These are phyloP conservation scores for Eremobia ochroleuca DNA, from an alignment of 2,888 invertebrate species.

Conservation along the genomic window DNA sequence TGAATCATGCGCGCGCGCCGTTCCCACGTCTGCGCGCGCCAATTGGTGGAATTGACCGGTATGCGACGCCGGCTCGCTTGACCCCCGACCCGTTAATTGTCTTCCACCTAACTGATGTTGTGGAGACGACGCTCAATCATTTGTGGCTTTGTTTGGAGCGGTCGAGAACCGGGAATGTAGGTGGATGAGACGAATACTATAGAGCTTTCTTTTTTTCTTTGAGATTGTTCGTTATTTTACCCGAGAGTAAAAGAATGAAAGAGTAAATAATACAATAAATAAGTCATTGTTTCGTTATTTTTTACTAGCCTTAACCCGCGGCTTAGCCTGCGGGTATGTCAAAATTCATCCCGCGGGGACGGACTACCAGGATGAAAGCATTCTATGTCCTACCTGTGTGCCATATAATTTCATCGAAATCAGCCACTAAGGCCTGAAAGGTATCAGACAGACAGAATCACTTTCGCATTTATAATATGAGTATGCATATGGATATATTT, in stretches of 20 bases:
- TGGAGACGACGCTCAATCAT: constrained; percentile 60
- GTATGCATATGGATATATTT: background rate
- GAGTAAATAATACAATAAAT: too few relatives aligned
- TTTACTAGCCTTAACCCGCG: background rate
- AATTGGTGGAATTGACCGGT: constrained; percentile 87
- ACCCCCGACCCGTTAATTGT: constrained; percentile 84
- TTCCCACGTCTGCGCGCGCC: constrained; percentile 84
- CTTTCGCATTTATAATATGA: background rate
- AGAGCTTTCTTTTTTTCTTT: background rate
- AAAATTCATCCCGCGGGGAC: background rate
- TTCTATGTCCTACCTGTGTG: background rate
- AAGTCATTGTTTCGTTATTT: background rate
- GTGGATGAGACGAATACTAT: constrained; percentile 9
- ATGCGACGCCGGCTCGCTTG: constrained; percentile 81
- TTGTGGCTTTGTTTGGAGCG: constrained; percentile 48
- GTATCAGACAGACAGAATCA: background rate
- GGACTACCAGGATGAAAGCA: background rate
- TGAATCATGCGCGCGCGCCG: constrained; percentile 76
- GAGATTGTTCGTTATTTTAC: background rate
- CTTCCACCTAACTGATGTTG: constrained; percentile 77
- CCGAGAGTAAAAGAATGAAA: background rate
- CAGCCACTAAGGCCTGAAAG: background rate
- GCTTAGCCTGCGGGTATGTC: background rate
- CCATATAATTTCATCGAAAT: background rate
- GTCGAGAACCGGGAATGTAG: constrained; percentile 7